Base-by-base conservation (phyloP, 2,888 invertebrate genomes). In the Dastarcus helophoroides region DNA sequence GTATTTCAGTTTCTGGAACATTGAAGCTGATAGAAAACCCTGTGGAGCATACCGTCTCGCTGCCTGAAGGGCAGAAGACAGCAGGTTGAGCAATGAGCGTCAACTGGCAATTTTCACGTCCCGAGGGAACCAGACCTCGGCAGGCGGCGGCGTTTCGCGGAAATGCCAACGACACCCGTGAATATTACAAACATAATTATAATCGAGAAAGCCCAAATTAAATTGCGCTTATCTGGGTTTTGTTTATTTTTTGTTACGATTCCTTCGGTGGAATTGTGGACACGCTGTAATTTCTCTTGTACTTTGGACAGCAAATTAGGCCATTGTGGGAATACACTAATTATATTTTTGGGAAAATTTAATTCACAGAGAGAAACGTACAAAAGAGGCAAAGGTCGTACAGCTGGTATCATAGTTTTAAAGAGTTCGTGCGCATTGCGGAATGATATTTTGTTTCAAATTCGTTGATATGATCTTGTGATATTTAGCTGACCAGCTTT, bases 141-240 rank as follows among this genome's bases (percentile, higher is more conserved):
- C 19, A 13, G n/a, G n/a, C n/a, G n/a, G n/a, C n/a, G n/a, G n/a
- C 35, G 35, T 27, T 38, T 38, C 36, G 33, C 36, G 35, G 36
- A 37, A 40, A 31, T 34, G 36, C 32, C 31, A 36, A 36, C 33
- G 37, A 31, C 33, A n/a, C 30, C 19, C 19, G 31, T 38, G 42
- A 42, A 42, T 42, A 44, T 40, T 35, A 36, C 38, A 41, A 41
- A 37, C 39, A 37, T 38, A 44, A 44, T 43, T 42, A 36, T 40
- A 39, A 41, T 43, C 38, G 38, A 24, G n/a, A n/a, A 36, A 26
- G 37, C 33, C 27, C 32, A 33, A 36, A 36, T 44, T 41, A 40
- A 42, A 40, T 38, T 37, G 39, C 19, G 23, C 30, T 19, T 17
- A 5, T 24, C 15, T 13, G 12, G 9, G 33, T 31, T 38, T 36